Evolutionary conservation across 2,888 invertebrate genomes (phyloP).

Genomic region (Yponomeuta cagnagella): DNA sequence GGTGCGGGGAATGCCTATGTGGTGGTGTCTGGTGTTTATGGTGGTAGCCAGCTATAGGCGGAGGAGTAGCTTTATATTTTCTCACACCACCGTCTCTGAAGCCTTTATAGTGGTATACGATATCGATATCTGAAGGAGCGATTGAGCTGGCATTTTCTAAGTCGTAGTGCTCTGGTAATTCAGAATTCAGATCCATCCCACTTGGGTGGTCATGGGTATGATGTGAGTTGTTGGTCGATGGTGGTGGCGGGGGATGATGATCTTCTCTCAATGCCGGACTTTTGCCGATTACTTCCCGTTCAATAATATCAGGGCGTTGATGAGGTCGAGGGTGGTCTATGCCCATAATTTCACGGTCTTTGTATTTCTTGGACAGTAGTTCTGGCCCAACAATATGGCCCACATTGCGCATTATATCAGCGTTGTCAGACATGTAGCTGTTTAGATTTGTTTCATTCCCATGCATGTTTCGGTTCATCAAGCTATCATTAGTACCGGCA

Average conservation of each 20-base stretch:
- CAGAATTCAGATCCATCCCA: slow-evolving; percentile 84
- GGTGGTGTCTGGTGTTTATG: slow-evolving; percentile 85
- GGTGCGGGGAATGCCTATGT: slow-evolving; percentile 86
- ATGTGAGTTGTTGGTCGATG: slow-evolving; percentile 81
- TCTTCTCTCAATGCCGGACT: slow-evolving; percentile 87
- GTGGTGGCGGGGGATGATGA: slow-evolving; percentile 87
- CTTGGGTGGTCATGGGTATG: slow-evolving; percentile 83
- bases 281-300: slow-evolving; percentile 90
- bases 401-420: slow-evolving; percentile 84
- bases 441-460: slow-evolving; percentile 82
- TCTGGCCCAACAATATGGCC: slow-evolving; percentile 90
- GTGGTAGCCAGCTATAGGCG: slow-evolving; percentile 84
- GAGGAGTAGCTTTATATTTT: slow-evolving; percentile 92
- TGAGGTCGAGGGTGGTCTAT: slow-evolving; percentile 81
- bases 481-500: slow-evolving; percentile 80
- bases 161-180: slow-evolving; percentile 94
- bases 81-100: slow-evolving; percentile 91
- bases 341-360: slow-evolving; percentile 87
- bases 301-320: slow-evolving; percentile 95
- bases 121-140: slow-evolving; percentile 97
- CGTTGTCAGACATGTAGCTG: slow-evolving; percentile 83
- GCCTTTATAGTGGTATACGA: slow-evolving; percentile 96
- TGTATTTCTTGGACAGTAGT: slow-evolving; percentile 90
- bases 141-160: slow-evolving; percentile 98
- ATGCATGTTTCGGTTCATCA: slow-evolving; percentile 81